Base-by-base conservation (phyloP, 2,888 invertebrate genomes). In the Tipula unca region DNA sequence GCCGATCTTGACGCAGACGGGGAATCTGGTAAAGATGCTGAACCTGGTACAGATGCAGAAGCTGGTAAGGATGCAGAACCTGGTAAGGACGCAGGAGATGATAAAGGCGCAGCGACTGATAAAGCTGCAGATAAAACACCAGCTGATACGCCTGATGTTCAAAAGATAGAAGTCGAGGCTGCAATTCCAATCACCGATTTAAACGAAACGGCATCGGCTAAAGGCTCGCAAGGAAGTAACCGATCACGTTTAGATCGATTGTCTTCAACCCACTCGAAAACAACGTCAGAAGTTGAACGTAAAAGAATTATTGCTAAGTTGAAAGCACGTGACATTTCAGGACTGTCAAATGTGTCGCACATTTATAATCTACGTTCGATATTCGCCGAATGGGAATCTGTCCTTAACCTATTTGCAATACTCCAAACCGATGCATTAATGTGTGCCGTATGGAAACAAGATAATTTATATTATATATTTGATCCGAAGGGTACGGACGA, bases 401-500 rank as follows among this genome's bases (percentile, higher is more conserved):
- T 84, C 42, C 8, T 82, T 29, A 29, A 8, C 10, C 42, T 84
- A 6, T 82, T 86, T 54, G 87, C 86, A 14, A 86, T 88, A 5
- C 25, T 88, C 1, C 86, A 87, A 32, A 86, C 87, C 0, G 87
- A 87, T 17, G 86, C 88, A 13, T 88, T 86, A 39, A 86, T 54
- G 29, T 54, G 88, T 6, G 93, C 93, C 0, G 89, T 94, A 0
- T 94, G 94, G 93, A 91, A 90, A 86, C 90, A 92, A 1, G 91
- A 92, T 0, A 88, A 91, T 3, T 90, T 91, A 83, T 91, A 90
- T 86, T 93, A 92, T 87, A 91, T 93, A 88, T 94, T 93, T 85
- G 94, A 94, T 87, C 93, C 94, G 0, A 93, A 93, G 35, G 92
- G 92, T 0, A 92, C 93, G 85, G 92, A 93, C 87, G 92, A 93